phyloP scores from a whole-genome alignment of 1,140 invertebrate species.

The Nomia melanderi region DNA sequence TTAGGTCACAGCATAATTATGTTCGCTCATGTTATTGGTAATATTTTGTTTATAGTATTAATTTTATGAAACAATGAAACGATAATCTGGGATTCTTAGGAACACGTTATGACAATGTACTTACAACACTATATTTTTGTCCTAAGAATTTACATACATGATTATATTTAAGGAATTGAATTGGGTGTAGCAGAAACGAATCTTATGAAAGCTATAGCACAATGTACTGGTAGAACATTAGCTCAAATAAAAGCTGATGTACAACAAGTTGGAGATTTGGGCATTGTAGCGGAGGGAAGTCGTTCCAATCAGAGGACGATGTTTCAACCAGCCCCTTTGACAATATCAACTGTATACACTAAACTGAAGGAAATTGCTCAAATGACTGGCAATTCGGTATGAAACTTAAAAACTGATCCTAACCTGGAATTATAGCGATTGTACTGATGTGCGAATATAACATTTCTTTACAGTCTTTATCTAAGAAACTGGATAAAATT shows the following conservation, averaged over 20 bases:
- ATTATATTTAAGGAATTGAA: slow-evolving; percentile 83
- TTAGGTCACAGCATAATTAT: slow-evolving; percentile 6
- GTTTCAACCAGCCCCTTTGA: slow-evolving; percentile 87
- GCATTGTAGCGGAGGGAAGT: slow-evolving; percentile 95
- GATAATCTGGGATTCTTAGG: too few species aligned
- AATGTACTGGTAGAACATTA: slow-evolving; percentile 93
- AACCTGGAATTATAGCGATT: not conserved
- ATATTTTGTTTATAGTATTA: too few species aligned
- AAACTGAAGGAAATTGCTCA: slow-evolving; percentile 95
- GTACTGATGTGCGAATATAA: slow-evolving; percentile 35
- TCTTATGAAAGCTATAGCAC: slow-evolving; percentile 96
- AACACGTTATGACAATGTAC: too few species aligned
- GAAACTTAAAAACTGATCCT: slow-evolving; percentile 1
- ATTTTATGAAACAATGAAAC: too few species aligned
- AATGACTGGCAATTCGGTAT: slow-evolving; percentile 90
- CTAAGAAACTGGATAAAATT: slow-evolving; percentile 96
- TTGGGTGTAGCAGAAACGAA: slow-evolving; percentile 96
- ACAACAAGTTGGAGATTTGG: slow-evolving; percentile 92
- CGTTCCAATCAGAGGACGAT: slow-evolving; percentile 94
- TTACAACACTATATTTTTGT: too few species aligned
- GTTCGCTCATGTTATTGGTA: too few species aligned
- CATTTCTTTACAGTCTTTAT: slow-evolving; percentile 83
- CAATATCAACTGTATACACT: slow-evolving; percentile 88
- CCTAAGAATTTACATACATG: not conserved
- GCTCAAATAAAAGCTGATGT: slow-evolving; percentile 93